Evolutionary conservation across 2,888 invertebrate species (phyloP).

Genomic region (Plemyria rubiginata): DNA sequence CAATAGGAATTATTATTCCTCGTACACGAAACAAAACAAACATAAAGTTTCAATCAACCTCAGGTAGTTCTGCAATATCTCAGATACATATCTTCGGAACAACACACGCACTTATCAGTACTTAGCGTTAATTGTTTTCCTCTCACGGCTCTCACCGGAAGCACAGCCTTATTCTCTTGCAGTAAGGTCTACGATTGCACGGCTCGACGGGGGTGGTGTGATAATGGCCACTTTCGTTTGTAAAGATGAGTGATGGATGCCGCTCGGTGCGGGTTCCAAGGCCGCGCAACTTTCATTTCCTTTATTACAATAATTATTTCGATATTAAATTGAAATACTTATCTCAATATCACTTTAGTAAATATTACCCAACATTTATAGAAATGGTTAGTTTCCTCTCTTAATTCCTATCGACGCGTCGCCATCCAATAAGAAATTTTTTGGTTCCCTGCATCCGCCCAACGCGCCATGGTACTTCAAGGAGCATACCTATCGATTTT

Average conservation of each 20-base stretch:
- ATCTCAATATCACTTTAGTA: no score
- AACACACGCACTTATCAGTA: constrained; percentile 8
- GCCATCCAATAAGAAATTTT: no score
- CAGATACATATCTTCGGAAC: not conserved
- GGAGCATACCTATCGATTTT: no score
- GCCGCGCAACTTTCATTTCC: constrained; percentile 13
- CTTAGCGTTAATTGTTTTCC: constrained; percentile 7
- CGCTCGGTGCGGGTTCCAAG: not conserved
- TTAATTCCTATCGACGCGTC: no score
- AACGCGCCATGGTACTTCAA: no score
- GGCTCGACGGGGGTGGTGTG: not conserved
- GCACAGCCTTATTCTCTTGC: not conserved
- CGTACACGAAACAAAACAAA: not conserved
- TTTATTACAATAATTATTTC: constrained; percentile 1
- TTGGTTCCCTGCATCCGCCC: no score
- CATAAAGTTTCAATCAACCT: not conserved
- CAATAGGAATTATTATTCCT: not conserved
- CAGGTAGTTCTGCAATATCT: not conserved
- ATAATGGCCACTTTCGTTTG: constrained; percentile 11
- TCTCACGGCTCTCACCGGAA: not conserved
- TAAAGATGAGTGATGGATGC: constrained; percentile 12
- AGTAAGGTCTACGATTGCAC: not conserved
- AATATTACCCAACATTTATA: not conserved
- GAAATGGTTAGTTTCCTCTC: no score
- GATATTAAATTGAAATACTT: not conserved